Conservation (phyloP, 2,888 invertebrate species). For the Leptinotarsa haldemani region DNA sequence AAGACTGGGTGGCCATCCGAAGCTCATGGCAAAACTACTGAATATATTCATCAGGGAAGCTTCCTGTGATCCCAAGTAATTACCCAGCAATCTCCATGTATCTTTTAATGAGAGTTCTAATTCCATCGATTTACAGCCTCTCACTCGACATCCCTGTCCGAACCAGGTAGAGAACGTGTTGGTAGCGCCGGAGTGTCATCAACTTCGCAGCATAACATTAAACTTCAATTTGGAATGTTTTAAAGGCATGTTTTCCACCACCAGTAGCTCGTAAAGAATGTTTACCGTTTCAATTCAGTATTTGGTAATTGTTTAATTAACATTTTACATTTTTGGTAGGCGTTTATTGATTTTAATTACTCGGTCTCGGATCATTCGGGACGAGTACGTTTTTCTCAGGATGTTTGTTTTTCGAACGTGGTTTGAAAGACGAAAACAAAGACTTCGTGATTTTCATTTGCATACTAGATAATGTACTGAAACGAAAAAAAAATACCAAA, state of each 20-base stretch:
- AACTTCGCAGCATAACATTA: slow-evolving; percentile 56
- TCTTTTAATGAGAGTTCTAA: slow-evolving; percentile 65
- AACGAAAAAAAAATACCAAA: too few species aligned
- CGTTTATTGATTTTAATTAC: slow-evolving; percentile 55
- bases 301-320: slow-evolving; percentile 63
- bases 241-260: slow-evolving; percentile 55
- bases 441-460: neutral
- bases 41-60: slow-evolving; percentile 39
- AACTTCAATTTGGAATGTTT: slow-evolving; percentile 61
- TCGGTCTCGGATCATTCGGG: slow-evolving; percentile 17
- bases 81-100: slow-evolving; percentile 55
- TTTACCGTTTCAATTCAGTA: slow-evolving; percentile 54
- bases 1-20: slow-evolving; percentile 9
- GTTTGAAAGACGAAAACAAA: neutral
- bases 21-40: slow-evolving; percentile 5
- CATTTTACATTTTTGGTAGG: slow-evolving; percentile 62
- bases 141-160: slow-evolving; percentile 35
- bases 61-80: slow-evolving; percentile 37
- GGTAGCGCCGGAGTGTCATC: slow-evolving; percentile 47
- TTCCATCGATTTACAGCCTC: slow-evolving; percentile 61
- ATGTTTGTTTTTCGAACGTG: slow-evolving; percentile 9
- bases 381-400: neutral
- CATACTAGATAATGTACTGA: neutral
- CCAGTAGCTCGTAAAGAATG: slow-evolving; percentile 55
- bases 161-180: slow-evolving; percentile 56